Evolutionary conservation across 2,797 vertebrate genomes (phyloP).

Genomic region (Acanthurus lineatus): DNA sequence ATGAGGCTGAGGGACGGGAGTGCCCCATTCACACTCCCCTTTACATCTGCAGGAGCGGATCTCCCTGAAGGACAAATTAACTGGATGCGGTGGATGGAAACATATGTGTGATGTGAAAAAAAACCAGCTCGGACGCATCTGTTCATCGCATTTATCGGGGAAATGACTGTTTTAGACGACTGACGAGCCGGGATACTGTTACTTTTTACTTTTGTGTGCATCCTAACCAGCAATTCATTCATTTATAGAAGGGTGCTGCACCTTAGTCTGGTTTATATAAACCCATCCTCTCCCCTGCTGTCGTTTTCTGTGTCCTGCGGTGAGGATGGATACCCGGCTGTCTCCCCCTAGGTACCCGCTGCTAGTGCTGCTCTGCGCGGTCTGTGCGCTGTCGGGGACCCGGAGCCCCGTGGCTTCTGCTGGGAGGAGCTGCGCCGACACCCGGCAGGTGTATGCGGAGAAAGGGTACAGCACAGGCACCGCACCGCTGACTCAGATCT

Average conservation of each 20-base stretch:
- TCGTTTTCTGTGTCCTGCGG: conserved; percentile 7
- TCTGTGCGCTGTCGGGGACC: conserved; percentile 73
- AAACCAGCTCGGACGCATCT: conserved; percentile 35
- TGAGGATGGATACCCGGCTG: conserved; percentile 69
- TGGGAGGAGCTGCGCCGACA: conserved; percentile 89
- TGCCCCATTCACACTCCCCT: conserved; percentile 54
- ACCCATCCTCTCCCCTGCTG: conserved; percentile 4
- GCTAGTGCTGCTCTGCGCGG: conserved; percentile 74
- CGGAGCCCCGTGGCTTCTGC: conserved; percentile 76
- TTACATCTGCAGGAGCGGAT: conserved; percentile 38
- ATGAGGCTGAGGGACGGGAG: conserved; percentile 65
- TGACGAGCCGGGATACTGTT: conserved; percentile 49
- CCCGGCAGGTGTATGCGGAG: conserved; percentile 89
- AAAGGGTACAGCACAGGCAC: conserved; percentile 88
- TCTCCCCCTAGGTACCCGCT: conserved; percentile 52
- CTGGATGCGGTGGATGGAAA: conserved; percentile 49
- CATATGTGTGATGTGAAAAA: conserved; percentile 45
- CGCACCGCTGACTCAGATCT: conserved; percentile 89
- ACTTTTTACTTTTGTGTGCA: conserved; percentile 57
- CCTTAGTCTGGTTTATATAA: conserved; percentile 23
- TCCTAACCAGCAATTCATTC: conserved; percentile 13
- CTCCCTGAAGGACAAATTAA: conserved; percentile 48
- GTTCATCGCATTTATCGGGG: conserved; percentile 19
- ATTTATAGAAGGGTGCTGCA: conserved; percentile 27
- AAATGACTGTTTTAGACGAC: conserved; percentile 54